A percentile compares a stretch with the other conserved stretches of the same genome.
phyloP scores from a whole-genome alignment of 1,140 invertebrate species.

The Cyclargus thomasi region DNA sequence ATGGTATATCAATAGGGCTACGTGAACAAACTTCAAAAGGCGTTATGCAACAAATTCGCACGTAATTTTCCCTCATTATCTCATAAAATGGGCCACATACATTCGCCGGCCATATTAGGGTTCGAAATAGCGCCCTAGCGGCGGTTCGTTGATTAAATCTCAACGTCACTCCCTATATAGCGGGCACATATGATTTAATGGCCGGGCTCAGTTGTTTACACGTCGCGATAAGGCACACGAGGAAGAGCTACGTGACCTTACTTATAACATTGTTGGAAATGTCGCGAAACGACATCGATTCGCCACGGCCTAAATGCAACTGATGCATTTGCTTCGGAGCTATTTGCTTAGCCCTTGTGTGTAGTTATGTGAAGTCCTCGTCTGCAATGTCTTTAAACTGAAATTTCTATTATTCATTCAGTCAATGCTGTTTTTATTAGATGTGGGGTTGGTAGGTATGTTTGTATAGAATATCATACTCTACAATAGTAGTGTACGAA shows the following conservation, averaged over 20 bases:
- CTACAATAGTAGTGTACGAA: too few relatives aligned
- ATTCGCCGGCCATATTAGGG: constrained; percentile 8
- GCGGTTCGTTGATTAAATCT: constrained; percentile 35
- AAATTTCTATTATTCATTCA: too few relatives aligned
- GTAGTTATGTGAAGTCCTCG: neutral
- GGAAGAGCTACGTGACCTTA: constrained; percentile 26
- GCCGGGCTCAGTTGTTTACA: constrained; percentile 51
- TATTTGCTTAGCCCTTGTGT: neutral
- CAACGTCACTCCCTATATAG: constrained; percentile 44
- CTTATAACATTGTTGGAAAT: neutral
- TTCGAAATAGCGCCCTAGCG: constrained; percentile 23
- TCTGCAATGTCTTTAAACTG: too few relatives aligned
- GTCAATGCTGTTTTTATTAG: too few relatives aligned
- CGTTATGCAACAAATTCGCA: neutral
- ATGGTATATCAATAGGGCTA: too few relatives aligned
- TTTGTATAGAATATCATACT: too few relatives aligned
- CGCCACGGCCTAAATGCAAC: neutral
- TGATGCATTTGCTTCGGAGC: neutral
- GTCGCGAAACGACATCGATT: neutral
- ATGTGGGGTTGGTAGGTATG: too few relatives aligned
- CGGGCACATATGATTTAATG: constrained; percentile 51
- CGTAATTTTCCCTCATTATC: neutral
- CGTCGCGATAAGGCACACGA: constrained; percentile 39
- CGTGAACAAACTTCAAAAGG: too few relatives aligned
- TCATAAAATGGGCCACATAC: neutral